These are phyloP conservation scores for Tympanoctomys barrerae DNA, from an alignment of 2,797 vertebrate species.

Conservation along the genomic window DNA sequence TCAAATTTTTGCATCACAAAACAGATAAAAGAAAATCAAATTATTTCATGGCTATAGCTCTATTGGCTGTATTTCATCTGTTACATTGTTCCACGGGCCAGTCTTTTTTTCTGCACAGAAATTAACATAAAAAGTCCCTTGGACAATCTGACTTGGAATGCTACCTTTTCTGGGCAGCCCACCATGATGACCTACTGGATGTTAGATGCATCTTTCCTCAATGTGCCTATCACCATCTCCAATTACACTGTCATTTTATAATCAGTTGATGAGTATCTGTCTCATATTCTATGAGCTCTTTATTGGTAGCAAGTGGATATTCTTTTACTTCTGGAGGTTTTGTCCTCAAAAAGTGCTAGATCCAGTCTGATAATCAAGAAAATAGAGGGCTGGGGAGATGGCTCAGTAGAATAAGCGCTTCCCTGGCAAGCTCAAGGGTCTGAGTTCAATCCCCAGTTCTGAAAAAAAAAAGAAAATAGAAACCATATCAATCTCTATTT, in stretches of 20 bases:
- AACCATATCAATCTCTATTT: background rate
- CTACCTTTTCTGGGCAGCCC: background rate
- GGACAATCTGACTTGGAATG: background rate
- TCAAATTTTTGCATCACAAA: background rate
- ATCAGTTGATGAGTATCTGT: background rate
- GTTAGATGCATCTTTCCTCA: background rate
- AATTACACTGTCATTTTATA: background rate
- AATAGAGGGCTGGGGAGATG: too few relatives aligned
- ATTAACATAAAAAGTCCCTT: background rate
- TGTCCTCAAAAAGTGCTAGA: background rate
- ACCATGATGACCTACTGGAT: background rate
- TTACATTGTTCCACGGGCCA: background rate
- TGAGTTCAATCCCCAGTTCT: too few relatives aligned
- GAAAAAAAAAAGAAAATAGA: conserved; percentile 9
- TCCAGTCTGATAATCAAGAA: background rate
- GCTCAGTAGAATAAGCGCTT: too few relatives aligned
- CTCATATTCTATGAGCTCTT: background rate
- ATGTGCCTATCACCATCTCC: background rate
- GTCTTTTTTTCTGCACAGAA: background rate
- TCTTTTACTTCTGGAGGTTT: background rate
- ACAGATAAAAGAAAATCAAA: background rate
- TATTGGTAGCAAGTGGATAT: background rate
- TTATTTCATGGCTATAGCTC: background rate
- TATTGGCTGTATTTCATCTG: background rate
- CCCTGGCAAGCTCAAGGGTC: too few relatives aligned